Conservation (phyloP, 2,113 vertebrate species). For the Chrysochloris asiatica region DNA sequence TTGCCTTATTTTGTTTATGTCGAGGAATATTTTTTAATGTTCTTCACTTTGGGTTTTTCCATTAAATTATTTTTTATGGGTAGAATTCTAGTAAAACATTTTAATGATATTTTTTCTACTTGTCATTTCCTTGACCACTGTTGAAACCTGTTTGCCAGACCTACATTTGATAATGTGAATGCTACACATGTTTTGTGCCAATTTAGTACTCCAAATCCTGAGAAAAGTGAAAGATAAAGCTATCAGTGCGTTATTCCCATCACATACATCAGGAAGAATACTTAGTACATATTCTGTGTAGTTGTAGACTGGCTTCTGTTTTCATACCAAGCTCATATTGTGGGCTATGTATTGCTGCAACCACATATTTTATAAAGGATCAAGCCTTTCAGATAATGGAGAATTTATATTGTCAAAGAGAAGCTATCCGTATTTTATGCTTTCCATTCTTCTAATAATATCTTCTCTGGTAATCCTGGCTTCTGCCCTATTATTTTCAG, state of each 20-base stretch:
- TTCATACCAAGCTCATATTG: rapidly evolving
- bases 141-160: neutral
- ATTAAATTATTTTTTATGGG: neutral
- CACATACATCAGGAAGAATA: too few species aligned
- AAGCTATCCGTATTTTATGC: too few species aligned
- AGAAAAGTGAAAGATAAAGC: neutral
- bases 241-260: neutral
- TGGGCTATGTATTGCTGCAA: neutral
- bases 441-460: neutral
- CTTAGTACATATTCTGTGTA: too few species aligned
- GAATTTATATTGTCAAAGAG: neutral
- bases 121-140: neutral
- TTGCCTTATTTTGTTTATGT: neutral
- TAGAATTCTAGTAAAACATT: neutral
- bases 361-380: neutral
- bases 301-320: rapidly evolving
- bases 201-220: neutral
- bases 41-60: neutral
- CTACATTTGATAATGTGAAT: neutral
- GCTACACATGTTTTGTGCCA: neutral
- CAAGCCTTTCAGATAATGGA: neutral
- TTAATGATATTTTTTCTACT: neutral
- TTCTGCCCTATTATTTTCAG: neutral
- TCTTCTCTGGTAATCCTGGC: neutral
- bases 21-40: neutral